Conservation (phyloP, 2,888 invertebrate species). For the Limnephilus lunatus region DNA sequence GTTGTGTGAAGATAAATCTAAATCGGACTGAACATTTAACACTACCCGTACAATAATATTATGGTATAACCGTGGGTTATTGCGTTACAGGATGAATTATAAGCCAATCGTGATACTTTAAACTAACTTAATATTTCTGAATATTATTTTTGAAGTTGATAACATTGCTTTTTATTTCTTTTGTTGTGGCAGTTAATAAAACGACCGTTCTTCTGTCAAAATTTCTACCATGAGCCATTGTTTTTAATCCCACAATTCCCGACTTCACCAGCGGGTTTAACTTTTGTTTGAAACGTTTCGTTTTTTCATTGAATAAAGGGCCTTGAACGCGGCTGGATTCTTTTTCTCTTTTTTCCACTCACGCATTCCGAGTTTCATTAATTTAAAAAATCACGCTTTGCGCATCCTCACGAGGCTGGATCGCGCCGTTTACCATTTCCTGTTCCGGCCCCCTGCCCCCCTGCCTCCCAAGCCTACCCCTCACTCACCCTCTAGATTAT, state of each 20-base stretch:
- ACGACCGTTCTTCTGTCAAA: conserved; percentile 2
- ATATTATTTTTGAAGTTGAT: neutral
- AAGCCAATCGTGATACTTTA: neutral
- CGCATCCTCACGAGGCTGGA: conserved; percentile 53
- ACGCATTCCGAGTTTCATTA: conserved; percentile 60
- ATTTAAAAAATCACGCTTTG: conserved; percentile 59
- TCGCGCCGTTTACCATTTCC: conserved; percentile 57
- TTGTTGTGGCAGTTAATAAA: neutral
- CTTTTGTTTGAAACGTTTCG: conserved; percentile 38
- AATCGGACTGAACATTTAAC: neutral
- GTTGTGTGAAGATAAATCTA: neutral
- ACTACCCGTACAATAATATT: neutral
- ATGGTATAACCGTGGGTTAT: neutral
- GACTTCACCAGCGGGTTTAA: conserved; percentile 8
- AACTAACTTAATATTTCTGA: neutral
- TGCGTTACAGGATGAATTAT: too few relatives aligned
- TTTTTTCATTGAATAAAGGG: conserved; percentile 16
- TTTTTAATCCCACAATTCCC: conserved; percentile 1
- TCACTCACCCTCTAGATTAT: neutral
- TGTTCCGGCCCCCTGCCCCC: conserved; percentile 25
- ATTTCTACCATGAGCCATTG: neutral
- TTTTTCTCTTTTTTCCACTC: conserved; percentile 47
- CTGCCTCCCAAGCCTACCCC: neutral
- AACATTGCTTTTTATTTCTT: neutral
- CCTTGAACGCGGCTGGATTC: conserved; percentile 10